Percentiles rank a stretch among this genome's conserved stretches.
Conservation (phyloP, 2,797 vertebrate genomes). For the Morelia viridis region DNA sequence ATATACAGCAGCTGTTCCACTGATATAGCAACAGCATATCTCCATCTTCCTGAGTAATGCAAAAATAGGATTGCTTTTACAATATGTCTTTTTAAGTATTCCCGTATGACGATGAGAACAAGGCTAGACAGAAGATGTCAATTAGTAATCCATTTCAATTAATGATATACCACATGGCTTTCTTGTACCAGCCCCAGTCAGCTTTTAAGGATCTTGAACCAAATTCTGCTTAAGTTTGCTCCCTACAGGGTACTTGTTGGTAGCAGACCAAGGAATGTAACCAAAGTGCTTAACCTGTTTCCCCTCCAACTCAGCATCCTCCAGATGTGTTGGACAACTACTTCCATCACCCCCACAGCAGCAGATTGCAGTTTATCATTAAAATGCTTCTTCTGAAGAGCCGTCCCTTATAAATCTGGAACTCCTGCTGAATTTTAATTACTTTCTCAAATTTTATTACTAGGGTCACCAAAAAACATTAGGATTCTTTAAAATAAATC, state of each 20-base stretch:
- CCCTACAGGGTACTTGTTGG: not conserved
- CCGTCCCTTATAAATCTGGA: not conserved
- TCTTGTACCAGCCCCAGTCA: not conserved
- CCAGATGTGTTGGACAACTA: not conserved
- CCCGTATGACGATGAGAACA: not conserved
- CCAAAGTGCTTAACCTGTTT: not conserved
- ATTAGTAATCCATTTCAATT: not conserved
- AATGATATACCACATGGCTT: not conserved
- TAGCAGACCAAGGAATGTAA: not conserved
- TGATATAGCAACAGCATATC: not conserved
- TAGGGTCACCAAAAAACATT: not conserved
- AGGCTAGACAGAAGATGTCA: not conserved
- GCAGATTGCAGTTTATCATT: not conserved
- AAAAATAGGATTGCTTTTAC: not conserved
- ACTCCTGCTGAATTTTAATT: not conserved
- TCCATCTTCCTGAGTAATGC: not conserved
- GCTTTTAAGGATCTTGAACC: not conserved
- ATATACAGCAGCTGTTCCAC: not conserved
- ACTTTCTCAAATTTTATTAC: not conserved
- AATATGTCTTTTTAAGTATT: not conserved
- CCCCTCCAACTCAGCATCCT: not conserved
- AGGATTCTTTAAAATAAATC: constrained; percentile 15
- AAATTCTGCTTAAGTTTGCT: not conserved
- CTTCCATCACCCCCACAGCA: not conserved
- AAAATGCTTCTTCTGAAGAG: not conserved